These are phyloP conservation scores for Pristionchus pacificus DNA, from an alignment of 1,140 invertebrate genomes.

Conservation along the genomic window DNA sequence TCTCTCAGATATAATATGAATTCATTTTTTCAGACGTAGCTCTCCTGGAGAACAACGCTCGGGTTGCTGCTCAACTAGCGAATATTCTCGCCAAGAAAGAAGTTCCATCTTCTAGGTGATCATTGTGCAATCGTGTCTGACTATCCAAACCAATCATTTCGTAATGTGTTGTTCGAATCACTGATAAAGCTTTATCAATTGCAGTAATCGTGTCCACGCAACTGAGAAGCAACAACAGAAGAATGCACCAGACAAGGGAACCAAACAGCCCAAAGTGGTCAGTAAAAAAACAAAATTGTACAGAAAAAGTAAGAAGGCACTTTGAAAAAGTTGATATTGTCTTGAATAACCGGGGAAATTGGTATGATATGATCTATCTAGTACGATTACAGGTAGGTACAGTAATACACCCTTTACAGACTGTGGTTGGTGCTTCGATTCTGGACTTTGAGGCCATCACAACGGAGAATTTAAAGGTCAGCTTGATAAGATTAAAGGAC, in stretches of 20 bases:
- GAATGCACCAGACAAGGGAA: slow-evolving; percentile 48
- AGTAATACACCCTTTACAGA: slow-evolving; percentile 63
- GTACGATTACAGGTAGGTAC: not conserved
- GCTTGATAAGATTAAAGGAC: too few relatives aligned
- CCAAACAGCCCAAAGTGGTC: slow-evolving; percentile 31
- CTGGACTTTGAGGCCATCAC: slow-evolving; percentile 72
- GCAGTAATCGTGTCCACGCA: too few relatives aligned
- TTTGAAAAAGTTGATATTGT: too few relatives aligned
- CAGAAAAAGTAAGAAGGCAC: too few relatives aligned
- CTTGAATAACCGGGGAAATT: too few relatives aligned
- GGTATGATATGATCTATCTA: not conserved
- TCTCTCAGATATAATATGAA: too few relatives aligned
- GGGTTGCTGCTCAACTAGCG: slow-evolving; percentile 77
- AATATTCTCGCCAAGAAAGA: slow-evolving; percentile 64
- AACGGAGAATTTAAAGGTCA: slow-evolving; percentile 60
- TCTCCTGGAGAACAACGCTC: slow-evolving; percentile 85
- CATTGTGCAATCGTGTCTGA: too few relatives aligned
- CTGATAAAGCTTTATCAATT: too few relatives aligned
- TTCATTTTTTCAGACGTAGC: slow-evolving; percentile 71
- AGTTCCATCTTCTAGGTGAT: too few relatives aligned
- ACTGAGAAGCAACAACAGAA: too few relatives aligned
- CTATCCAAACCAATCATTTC: too few relatives aligned
- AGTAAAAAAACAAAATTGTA: slow-evolving; percentile 13
- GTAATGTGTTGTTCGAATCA: too few relatives aligned
- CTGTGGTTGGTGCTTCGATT: slow-evolving; percentile 78